A percentile compares a stretch with the other conserved stretches of the same genome.
Evolutionary conservation across 2,113 vertebrate genomes (phyloP).

Genomic region (Carassius carassius): DNA sequence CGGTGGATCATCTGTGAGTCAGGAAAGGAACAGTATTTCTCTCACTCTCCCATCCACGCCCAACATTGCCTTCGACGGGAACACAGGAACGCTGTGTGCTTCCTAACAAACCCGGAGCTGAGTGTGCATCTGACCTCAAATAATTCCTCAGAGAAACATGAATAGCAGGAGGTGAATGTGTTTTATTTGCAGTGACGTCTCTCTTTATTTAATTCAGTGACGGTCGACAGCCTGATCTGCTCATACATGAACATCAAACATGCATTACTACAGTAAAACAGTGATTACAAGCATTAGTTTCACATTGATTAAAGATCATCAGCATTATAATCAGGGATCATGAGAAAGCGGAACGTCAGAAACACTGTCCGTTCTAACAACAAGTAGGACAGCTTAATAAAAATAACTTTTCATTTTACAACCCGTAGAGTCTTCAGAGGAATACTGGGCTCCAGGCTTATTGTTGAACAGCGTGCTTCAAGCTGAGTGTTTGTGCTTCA

Average conservation of each 20-base stretch:
- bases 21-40: conserved; percentile 33
- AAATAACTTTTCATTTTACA: background rate
- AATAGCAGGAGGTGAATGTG: background rate
- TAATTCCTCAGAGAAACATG: background rate
- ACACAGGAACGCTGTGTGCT: background rate
- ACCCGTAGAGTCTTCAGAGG: background rate
- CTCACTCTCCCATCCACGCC: conserved; percentile 64
- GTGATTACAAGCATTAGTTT: background rate
- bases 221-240: background rate
- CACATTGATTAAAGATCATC: background rate
- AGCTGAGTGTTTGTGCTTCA: background rate
- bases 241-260: background rate
- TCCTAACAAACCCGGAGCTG: background rate
- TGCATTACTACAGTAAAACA: background rate
- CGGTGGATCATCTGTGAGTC: background rate
- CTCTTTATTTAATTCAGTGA: background rate
- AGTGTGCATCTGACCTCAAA: background rate
- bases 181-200: background rate
- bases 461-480: background rate
- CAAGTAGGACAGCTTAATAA: background rate
- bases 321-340: too few relatives aligned
- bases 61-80: conserved; percentile 66
- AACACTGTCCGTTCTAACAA: background rate
- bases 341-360: too few relatives aligned
- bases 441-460: background rate